Evolutionary conservation across 2,888 invertebrate species (phyloP), one percentile per base, ranked within the genome.

Genomic region (Cyclophora punctaria): DNA sequence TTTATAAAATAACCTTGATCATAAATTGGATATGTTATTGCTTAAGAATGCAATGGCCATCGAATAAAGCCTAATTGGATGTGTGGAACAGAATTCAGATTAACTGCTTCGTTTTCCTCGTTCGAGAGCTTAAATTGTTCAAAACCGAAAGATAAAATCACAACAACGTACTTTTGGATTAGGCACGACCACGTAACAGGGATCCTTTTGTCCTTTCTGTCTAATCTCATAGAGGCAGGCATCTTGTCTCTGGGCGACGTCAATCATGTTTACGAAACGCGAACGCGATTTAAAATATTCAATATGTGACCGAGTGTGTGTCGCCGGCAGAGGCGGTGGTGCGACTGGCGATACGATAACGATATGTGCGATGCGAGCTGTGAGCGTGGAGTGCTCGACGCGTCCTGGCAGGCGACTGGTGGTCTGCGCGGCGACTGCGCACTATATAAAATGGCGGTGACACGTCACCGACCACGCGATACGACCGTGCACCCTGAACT

Each of bases 181-280:
- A 68, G 92, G 91, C 75, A 92, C 92, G 89, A 92, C 92, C 72
- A 92, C 92, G 74, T 92, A 92, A 89, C 92, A 92, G 74, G 91
- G 90, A 61, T 91, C 90, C 63, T 87, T 90, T 63, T 91, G 90
- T 67, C 92, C 92, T 78, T 90, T 90, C 72, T 91, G 91, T 79
- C 90, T 90, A 75, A 92, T 89, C 77, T 92, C 92, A 79, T 92
- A 92, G 55, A 92, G 89, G 84, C 91, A 91, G 74, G 89, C 90
- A 83, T 88, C 83, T 66, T 79, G 78, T 62, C 78, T 73, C 72
- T 83, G 81, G 68, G 79, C 80, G 64, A 84, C 71, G 66, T 85
- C 86, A 60, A 88, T 83, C 88, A 89, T 87, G 63, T 75, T 73
- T 69, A 51, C 53, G 56, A 58, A 44, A 44, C 5, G 44, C 42